Conservation (phyloP, 2,113 vertebrate species). For the Petaurus breviceps region DNA sequence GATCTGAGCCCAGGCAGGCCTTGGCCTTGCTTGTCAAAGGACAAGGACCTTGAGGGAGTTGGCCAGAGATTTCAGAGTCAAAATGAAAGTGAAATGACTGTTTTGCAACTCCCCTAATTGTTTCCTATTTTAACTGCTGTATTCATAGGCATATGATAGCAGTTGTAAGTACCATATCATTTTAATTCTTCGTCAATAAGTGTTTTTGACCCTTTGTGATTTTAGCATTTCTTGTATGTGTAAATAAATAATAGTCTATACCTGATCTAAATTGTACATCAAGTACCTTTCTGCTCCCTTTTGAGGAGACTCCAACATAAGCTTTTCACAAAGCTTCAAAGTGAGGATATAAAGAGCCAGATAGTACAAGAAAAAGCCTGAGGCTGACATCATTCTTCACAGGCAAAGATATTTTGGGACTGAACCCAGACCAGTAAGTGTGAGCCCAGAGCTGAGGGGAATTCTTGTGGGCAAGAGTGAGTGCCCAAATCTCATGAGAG, state of each 20-base stretch:
- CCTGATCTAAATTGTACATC: too few relatives aligned
- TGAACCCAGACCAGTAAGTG: background rate
- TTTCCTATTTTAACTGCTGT: too few relatives aligned
- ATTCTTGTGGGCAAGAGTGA: too few relatives aligned
- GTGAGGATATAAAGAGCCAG: background rate
- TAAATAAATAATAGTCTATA: too few relatives aligned
- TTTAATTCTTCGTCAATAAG: too few relatives aligned
- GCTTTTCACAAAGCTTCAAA: background rate
- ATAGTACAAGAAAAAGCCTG: background rate
- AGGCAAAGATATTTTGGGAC: background rate
- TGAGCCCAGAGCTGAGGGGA: background rate
- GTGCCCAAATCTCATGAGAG: background rate
- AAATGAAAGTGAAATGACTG: background rate
- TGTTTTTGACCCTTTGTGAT: too few relatives aligned
- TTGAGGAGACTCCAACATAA: too few relatives aligned
- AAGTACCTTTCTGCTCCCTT: too few relatives aligned
- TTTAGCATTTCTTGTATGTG: too few relatives aligned
- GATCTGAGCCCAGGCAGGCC: too few relatives aligned
- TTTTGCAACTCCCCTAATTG: background rate
- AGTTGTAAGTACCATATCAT: too few relatives aligned
- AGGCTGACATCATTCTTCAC: background rate
- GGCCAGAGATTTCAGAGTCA: background rate
- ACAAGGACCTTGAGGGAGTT: background rate
- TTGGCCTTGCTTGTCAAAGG: background rate
- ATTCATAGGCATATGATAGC: too few relatives aligned